These are phyloP conservation scores for Otus sunia DNA, from an alignment of 2,113 vertebrate genomes.

Conservation along the genomic window DNA sequence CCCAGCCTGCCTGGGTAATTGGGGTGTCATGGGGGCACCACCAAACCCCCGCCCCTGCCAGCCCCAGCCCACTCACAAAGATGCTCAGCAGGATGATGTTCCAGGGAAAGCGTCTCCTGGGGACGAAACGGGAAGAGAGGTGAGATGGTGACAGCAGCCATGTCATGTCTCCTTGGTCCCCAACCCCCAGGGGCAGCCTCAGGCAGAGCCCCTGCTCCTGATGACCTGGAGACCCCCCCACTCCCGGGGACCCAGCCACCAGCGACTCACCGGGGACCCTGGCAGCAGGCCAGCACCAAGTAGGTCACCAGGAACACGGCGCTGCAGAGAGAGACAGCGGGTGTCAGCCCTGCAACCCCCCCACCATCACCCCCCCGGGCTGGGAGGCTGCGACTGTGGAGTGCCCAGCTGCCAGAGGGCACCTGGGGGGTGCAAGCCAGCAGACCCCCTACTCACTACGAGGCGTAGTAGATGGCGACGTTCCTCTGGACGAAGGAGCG, in stretches of 20 bases:
- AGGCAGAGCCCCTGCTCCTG: background rate
- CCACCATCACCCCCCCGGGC: fast-evolving
- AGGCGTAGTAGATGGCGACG: constrained; percentile 82
- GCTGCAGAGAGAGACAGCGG: constrained; percentile 62
- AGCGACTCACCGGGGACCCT: constrained; percentile 87
- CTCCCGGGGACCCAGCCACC: background rate
- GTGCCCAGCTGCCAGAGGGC: background rate
- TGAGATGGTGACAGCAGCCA: background rate
- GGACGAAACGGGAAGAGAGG: fast-evolving
- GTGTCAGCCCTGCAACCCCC: background rate
- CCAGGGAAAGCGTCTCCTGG: constrained; percentile 92
- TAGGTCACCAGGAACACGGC: constrained; percentile 87
- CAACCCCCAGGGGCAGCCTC: background rate
- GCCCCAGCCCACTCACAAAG: constrained; percentile 82
- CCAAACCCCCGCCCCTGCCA: background rate
- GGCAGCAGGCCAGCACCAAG: constrained; percentile 86
- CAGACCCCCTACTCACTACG: constrained; percentile 81
- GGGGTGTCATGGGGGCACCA: background rate
- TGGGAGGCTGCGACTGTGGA: background rate
- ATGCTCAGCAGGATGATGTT: constrained; percentile 88
- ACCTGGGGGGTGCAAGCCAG: fast-evolving
- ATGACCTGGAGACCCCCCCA: background rate
- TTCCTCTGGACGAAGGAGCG: constrained; percentile 72
- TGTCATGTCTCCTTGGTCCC: fast-evolving
- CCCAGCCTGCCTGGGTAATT: background rate